Percentiles rank a stretch among this genome's conserved stretches.
phyloP scores from a whole-genome alignment of 2,888 invertebrate species.

The Hoplodrina blanda region DNA sequence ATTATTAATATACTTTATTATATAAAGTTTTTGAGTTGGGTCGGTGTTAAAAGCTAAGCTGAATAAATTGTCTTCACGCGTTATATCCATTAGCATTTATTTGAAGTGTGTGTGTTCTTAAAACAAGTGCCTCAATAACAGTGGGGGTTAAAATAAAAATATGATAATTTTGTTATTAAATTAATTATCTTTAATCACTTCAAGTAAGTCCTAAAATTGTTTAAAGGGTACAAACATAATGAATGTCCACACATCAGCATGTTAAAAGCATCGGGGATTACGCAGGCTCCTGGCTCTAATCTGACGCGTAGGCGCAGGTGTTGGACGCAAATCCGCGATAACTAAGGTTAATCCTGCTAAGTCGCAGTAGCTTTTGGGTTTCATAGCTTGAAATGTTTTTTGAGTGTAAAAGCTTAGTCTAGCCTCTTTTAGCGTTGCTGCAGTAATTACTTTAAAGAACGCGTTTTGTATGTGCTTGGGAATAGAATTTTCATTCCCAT shows the following conservation, averaged over 20 bases:
- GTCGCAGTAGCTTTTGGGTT: slow-evolving; percentile 18
- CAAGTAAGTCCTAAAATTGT: not conserved
- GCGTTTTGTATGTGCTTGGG: not conserved
- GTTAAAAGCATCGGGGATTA: slow-evolving; percentile 20
- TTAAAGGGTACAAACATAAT: not conserved
- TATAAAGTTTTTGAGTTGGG: too few relatives aligned
- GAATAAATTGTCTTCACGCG: too few relatives aligned
- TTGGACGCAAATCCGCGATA: slow-evolving; percentile 39
- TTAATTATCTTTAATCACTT: not conserved
- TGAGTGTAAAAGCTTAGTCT: not conserved
- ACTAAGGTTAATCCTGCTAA: slow-evolving; percentile 47
- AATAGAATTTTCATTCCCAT: too few relatives aligned
- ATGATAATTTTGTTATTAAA: not conserved
- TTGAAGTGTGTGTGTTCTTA: not conserved
- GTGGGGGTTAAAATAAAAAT: not conserved
- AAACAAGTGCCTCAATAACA: not conserved
- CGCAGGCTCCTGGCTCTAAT: slow-evolving; percentile 20
- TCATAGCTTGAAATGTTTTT: slow-evolving; percentile 20
- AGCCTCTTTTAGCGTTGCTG: not conserved
- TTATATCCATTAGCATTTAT: not conserved
- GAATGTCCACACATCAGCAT: slow-evolving; percentile 2
- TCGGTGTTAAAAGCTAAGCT: too few relatives aligned
- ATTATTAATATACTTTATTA: too few relatives aligned
- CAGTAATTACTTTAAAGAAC: not conserved
- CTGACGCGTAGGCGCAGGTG: slow-evolving; percentile 44